Evolutionary conservation across 2,113 vertebrate species (phyloP).

Genomic region (Phaethon lepturus): DNA sequence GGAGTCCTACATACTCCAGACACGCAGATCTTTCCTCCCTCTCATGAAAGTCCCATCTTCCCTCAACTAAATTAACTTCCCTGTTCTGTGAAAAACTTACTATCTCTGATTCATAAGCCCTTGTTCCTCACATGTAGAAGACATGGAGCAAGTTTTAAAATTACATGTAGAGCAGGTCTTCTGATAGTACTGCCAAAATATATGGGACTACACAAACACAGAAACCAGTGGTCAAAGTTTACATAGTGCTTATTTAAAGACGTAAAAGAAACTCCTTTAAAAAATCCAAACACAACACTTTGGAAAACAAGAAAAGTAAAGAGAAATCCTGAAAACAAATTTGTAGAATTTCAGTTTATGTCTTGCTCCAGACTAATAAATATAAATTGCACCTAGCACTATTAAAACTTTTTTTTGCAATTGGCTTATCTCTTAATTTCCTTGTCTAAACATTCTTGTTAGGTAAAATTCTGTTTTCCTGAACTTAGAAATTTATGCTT

Average conservation of each 20-base stretch:
- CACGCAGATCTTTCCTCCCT: neutral
- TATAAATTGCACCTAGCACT: neutral
- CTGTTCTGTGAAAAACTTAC: neutral
- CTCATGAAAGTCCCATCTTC: neutral
- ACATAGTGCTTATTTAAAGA: neutral
- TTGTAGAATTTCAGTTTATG: neutral
- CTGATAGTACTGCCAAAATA: neutral
- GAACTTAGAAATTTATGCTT: neutral
- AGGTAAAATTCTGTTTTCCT: neutral
- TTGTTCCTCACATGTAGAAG: neutral
- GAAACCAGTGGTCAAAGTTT: neutral
- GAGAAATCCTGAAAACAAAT: neutral
- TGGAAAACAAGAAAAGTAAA: neutral
- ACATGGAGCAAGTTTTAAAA: neutral
- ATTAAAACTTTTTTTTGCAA: neutral
- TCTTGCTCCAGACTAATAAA: neutral
- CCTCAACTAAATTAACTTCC: neutral
- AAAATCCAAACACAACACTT: neutral
- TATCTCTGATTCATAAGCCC: neutral
- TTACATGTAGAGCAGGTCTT: neutral
- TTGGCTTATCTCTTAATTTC: neutral
- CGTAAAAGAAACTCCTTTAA: neutral
- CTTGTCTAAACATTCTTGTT: neutral
- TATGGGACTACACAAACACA: neutral
- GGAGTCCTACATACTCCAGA: neutral